Evolutionary conservation across 1,140 invertebrate species (phyloP), one percentile per base, ranked within the genome.

Genomic region (Ceratina japonica): DNA sequence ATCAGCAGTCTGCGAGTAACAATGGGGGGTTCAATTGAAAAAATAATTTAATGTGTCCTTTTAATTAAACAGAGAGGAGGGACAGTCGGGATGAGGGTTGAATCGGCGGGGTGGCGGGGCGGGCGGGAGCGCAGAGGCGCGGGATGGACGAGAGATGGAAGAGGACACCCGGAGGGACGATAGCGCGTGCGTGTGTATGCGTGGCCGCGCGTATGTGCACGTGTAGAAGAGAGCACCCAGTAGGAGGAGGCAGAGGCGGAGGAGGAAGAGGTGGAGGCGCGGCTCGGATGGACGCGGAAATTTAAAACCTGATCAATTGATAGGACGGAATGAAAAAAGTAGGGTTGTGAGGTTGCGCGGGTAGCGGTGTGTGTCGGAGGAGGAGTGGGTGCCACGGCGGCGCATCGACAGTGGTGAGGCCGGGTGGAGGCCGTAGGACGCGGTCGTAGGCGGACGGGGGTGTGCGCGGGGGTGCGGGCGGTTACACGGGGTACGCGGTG

Each of bases 241-340:
- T 76, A 77, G 79, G 69, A 81, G 79, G 80, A 79, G 87, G 81
- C 81, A 58, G 81, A 79, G 70, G 82, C 62, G 82, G 80, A 77
- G 83, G 82, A 76, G 83, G 85, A 82, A 83, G 78, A 83, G 86
- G 85, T 80, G 88, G 84, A 89, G 89, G 89, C 87, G 88, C 86
- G 88, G 89, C 89, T 91, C 90, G 90, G 90, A 91, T 90, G 90
- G 90, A 91, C 90, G 90, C 90, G 90, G 90, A 91, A 91, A 91
- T 91, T 92, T 92, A 92, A 92, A 92, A 92, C 91, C 91, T 92
- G 91, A 92, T 92, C 91, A 92, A 92, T 92, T 92, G 91, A 92
- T 92, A 92, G 91, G 91, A 92, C 87, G 91, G 90, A 92, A 92
- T 92, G 91, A 92, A 92, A 92, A 92, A 91, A 91, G 90, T 91